Evolutionary conservation across 1,140 invertebrate genomes (phyloP).

Genomic region (Bombus turneri): DNA sequence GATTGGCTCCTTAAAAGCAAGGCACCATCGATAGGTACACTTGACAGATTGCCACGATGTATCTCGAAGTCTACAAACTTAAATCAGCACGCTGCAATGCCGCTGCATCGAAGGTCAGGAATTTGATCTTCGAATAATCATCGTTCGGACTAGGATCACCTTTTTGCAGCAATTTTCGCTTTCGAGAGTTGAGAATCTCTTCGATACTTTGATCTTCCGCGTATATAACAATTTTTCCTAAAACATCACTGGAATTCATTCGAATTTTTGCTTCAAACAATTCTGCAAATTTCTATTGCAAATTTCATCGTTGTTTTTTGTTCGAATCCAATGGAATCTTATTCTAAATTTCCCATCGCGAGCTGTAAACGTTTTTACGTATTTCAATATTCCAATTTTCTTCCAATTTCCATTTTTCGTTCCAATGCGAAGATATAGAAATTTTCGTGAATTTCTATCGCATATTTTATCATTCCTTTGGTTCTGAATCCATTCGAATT

Average conservation of each 20-base stretch:
- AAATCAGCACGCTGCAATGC: neutral
- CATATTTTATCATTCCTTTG: neutral
- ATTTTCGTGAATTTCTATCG: too few relatives aligned
- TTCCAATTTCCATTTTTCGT: too few relatives aligned
- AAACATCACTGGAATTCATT: neutral
- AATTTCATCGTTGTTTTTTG: neutral
- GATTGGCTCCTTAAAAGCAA: neutral
- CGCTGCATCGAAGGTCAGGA: neutral
- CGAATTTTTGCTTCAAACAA: neutral
- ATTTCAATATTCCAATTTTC: too few relatives aligned
- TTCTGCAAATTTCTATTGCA: neutral
- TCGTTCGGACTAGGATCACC: neutral
- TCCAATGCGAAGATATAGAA: neutral
- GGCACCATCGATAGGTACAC: too few relatives aligned
- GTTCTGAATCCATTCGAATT: neutral
- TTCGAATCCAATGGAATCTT: neutral
- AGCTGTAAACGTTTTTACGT: too few relatives aligned
- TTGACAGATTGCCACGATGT: constrained; percentile 31
- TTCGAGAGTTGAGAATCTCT: neutral
- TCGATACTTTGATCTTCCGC: neutral
- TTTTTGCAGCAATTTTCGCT: neutral
- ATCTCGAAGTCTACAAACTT: neutral
- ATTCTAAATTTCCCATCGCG: neutral
- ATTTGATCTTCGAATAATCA: constrained; percentile 9
- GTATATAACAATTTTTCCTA: neutral